Base-by-base conservation (phyloP, 2,888 invertebrate genomes). In the Cylindroiulus punctatus region DNA sequence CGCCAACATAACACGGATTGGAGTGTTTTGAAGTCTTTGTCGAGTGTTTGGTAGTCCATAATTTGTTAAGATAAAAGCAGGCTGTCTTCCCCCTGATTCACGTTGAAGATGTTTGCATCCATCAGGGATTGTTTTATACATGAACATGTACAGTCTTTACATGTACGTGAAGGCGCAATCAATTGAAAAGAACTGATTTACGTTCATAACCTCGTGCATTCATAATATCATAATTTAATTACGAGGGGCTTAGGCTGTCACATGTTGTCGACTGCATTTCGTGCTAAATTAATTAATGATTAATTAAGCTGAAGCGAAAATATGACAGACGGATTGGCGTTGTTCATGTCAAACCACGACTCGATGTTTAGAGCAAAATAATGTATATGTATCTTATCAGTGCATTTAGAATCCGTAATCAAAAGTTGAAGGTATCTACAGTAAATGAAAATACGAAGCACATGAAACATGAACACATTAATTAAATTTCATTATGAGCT, bases 191-290 rank as follows among this genome's bases (percentile, higher is more conserved):
- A 65, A 65, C 65, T 26, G 65, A 19, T 26, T 65, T 65, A 65
- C 65, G 65, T 10, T 65, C 65, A 65, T 65, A 65, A 65, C 65
- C 65, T 26, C 57, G 22, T 65, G 26, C 65, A 26, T 65, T 26
- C 26, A 65, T 22, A 26, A 65, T 10, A 26, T 65, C 26, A 26
- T 65, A 65, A 65, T 65, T 65, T 26, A 65, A 65, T 65, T 26
- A 65, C 5, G 65, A 65, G 65, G n/a, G 65, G 65, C 22, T 65
- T 65, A 65, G n/a, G 1, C 26, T 65, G 65, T 65, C 26, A 26
- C 65, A 65, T 26, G 65, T 7, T 65, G 65, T 26, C 26, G 26
- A 65, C 65, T 65, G 52, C 7, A 65, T 65, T 65, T 26, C 10
- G 26, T 7, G 26, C 19, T n/a, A 65, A 65, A 26, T 65, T 65